phyloP scores from a whole-genome alignment of 1,140 invertebrate genomes.

The Psix sp. region DNA sequence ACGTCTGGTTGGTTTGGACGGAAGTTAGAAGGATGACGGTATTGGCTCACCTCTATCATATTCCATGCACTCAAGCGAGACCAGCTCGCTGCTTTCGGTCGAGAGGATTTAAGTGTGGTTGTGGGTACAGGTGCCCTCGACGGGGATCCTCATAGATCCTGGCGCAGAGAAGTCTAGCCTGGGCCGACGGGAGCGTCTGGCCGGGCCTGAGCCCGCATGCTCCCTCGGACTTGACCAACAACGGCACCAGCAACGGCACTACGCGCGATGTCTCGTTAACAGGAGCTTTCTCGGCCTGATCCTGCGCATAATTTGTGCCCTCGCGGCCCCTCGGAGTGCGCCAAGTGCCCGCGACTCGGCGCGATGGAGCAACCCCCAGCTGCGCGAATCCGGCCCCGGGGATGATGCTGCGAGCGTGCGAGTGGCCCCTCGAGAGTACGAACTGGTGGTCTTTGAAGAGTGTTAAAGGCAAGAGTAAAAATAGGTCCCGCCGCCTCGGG shows the following conservation, averaged over 20 bases:
- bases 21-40: constrained; percentile 2
- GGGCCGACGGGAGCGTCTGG: constrained; percentile 67
- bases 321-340: too few species aligned
- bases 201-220: constrained; percentile 68
- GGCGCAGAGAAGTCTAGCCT: constrained; percentile 59
- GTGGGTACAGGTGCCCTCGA: constrained; percentile 59
- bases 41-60: constrained; percentile 75
- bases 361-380: too few species aligned
- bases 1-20: constrained; percentile 20
- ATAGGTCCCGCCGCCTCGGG: constrained; percentile 53
- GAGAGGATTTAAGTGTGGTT: constrained; percentile 15
- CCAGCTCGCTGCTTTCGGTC: constrained; percentile 72
- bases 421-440: constrained; percentile 29
- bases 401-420: constrained; percentile 11
- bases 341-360: too few species aligned
- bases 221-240: constrained; percentile 30
- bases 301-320: constrained; percentile 57
- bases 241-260: constrained; percentile 28
- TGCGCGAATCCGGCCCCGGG: background rate
- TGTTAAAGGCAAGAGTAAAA: constrained; percentile 58
- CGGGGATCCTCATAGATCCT: constrained; percentile 25
- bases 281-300: constrained; percentile 38
- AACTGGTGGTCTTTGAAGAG: constrained; percentile 47
- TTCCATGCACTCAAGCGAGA: constrained; percentile 76
- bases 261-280: constrained; percentile 49